Conservation (phyloP, 1,140 invertebrate species). For the Caenorhabditis brenneri region DNA sequence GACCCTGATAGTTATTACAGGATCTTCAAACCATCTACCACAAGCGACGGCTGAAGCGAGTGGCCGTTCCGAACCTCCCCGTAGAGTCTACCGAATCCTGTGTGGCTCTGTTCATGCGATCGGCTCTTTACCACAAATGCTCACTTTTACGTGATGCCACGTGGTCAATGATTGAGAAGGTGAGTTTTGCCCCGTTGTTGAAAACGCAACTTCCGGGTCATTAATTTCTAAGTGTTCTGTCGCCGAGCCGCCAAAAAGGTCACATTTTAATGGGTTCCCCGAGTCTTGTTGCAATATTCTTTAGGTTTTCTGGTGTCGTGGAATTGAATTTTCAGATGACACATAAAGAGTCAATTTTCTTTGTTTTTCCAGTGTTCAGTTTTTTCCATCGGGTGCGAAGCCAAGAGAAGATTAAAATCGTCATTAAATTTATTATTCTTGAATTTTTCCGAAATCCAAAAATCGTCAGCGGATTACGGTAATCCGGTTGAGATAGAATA, state of each 20-base stretch:
- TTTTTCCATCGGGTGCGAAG: too few relatives aligned
- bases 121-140: constrained; percentile 26
- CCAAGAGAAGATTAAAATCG: too few relatives aligned
- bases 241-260: neutral
- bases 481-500: too few relatives aligned
- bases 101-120: constrained; percentile 10
- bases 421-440: too few relatives aligned
- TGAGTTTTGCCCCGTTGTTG: neutral
- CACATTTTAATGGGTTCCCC: neutral
- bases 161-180: constrained; percentile 22
- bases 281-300: too few relatives aligned
- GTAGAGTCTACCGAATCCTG: neutral
- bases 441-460: too few relatives aligned
- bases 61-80: neutral
- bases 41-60: neutral
- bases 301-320: too few relatives aligned
- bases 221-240: neutral
- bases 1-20: constrained; percentile 11
- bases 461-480: too few relatives aligned
- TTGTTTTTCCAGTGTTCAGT: too few relatives aligned
- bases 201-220: constrained; percentile 5
- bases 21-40: constrained; percentile 16
- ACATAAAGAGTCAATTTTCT: too few relatives aligned
- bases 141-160: constrained; percentile 10
- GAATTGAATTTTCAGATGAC: too few relatives aligned